Evolutionary conservation across 1,140 invertebrate species (phyloP).

Genomic region (Charaxes varanes): DNA sequence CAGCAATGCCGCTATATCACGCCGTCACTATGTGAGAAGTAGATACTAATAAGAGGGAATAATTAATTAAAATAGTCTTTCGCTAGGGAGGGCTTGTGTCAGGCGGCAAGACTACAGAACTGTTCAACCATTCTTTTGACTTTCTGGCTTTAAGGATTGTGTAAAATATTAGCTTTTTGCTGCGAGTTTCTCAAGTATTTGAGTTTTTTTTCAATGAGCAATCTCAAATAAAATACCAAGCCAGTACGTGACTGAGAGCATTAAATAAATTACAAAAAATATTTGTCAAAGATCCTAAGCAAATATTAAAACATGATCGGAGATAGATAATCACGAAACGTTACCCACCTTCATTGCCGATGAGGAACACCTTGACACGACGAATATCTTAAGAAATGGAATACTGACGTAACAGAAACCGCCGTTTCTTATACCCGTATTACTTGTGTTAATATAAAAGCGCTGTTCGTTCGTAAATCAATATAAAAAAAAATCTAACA

Average conservation of each 20-base stretch:
- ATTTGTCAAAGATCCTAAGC: conserved; percentile 23
- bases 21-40: too few species aligned
- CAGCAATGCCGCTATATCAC: too few species aligned
- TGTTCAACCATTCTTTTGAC: too few species aligned
- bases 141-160: too few species aligned
- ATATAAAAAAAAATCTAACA: too few species aligned
- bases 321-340: background rate
- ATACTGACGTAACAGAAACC: background rate
- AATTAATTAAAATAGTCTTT: too few species aligned
- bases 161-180: too few species aligned
- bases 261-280: conserved; percentile 15
- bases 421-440: background rate
- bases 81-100: too few species aligned
- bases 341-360: conserved; percentile 6
- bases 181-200: background rate
- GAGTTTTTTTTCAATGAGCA: conserved; percentile 4
- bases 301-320: conserved; percentile 14
- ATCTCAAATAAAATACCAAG: background rate
- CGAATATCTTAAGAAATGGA: conserved; percentile 3
- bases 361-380: conserved; percentile 4
- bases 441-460: background rate
- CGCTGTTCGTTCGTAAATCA: too few species aligned
- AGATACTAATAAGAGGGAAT: too few species aligned
- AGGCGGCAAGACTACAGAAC: too few species aligned
- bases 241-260: conserved; percentile 11